Percentiles rank a stretch among this genome's conserved stretches.
phyloP scores from a whole-genome alignment of 1,140 invertebrate genomes.

The Danaus plexippus region DNA sequence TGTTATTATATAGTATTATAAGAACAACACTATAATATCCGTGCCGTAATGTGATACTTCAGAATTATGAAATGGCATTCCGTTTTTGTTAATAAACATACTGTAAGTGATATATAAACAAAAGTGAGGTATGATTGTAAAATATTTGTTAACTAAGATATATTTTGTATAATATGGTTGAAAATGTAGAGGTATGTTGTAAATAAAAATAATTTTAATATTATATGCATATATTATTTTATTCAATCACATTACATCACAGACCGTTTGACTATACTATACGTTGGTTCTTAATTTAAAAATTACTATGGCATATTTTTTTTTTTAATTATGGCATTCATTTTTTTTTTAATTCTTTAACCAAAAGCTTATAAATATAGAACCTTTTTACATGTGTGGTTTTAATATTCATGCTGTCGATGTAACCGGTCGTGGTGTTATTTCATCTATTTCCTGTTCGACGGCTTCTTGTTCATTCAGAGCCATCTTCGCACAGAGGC shows the following conservation, averaged over 20 bases:
- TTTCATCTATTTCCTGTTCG: constrained; percentile 58
- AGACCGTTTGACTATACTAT: too few relatives aligned
- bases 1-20: constrained; percentile 8
- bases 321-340: too few relatives aligned
- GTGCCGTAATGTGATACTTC: constrained; percentile 58
- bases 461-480: constrained; percentile 40
- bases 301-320: too few relatives aligned
- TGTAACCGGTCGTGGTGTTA: constrained; percentile 39
- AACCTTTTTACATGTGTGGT: too few relatives aligned
- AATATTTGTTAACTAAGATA: constrained; percentile 70
- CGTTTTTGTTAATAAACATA: constrained; percentile 43
- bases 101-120: constrained; percentile 48
- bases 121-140: constrained; percentile 66
- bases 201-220: constrained; percentile 68
- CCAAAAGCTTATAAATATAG: too few relatives aligned
- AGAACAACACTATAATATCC: constrained; percentile 25
- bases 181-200: constrained; percentile 69
- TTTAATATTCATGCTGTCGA: too few relatives aligned
- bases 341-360: too few relatives aligned
- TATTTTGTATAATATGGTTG: constrained; percentile 71
- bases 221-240: constrained; percentile 17
- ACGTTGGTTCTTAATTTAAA: too few relatives aligned
- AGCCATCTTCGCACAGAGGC: constrained; percentile 55
- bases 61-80: constrained; percentile 43
- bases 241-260: too few relatives aligned